Conservation (phyloP, 1,140 invertebrate genomes). For the Nephila pilipes region DNA sequence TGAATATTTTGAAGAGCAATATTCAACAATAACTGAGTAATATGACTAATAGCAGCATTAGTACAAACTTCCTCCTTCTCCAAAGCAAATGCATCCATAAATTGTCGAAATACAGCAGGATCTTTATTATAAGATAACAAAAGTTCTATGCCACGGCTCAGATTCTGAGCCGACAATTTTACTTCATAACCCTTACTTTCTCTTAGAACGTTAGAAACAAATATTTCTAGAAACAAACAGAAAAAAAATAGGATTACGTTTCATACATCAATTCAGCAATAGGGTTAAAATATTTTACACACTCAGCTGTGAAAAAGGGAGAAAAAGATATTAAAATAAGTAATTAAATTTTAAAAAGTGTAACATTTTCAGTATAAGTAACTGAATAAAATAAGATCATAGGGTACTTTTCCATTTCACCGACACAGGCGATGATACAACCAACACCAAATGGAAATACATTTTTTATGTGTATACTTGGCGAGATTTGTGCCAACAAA, state of each 20-base stretch:
- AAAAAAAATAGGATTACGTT: background rate
- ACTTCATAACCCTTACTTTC: slow-evolving; percentile 58
- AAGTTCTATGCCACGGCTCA: slow-evolving; percentile 57
- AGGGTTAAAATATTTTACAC: too few species aligned
- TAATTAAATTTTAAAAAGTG: too few species aligned
- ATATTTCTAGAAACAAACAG: slow-evolving; percentile 44
- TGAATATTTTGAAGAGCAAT: slow-evolving; percentile 56
- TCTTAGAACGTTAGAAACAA: slow-evolving; percentile 39
- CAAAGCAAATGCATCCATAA: slow-evolving; percentile 58
- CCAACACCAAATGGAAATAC: too few species aligned
- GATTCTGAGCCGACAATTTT: slow-evolving; percentile 1
- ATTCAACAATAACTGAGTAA: slow-evolving; percentile 58
- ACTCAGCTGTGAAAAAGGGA: too few species aligned
- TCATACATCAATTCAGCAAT: too few species aligned
- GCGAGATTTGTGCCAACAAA: too few species aligned
- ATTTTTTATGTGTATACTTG: too few species aligned
- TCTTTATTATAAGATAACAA: slow-evolving; percentile 7
- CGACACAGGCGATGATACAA: too few species aligned
- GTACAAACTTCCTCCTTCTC: slow-evolving; percentile 44
- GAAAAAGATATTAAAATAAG: background rate
- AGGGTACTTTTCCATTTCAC: too few species aligned
- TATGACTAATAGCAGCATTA: slow-evolving; percentile 58
- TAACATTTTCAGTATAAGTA: too few species aligned
- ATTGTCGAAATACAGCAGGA: background rate
- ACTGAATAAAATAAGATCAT: too few species aligned